Evolutionary conservation across 2,888 invertebrate species (phyloP).

Genomic region (Torymus aiolomorphi): DNA sequence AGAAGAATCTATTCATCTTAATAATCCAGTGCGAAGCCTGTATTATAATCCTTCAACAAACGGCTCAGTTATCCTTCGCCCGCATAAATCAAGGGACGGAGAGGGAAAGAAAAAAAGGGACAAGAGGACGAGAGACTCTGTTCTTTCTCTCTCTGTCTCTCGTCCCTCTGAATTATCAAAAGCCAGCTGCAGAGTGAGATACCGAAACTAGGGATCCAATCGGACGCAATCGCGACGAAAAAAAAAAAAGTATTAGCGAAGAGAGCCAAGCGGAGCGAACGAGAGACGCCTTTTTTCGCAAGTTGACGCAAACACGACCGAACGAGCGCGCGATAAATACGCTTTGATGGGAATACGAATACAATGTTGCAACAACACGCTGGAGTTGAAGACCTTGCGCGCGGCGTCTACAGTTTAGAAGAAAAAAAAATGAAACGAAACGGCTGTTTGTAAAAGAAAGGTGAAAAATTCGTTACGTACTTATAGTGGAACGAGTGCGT

Average conservation of each 20-base stretch:
- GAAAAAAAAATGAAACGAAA: not conserved
- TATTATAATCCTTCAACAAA: constrained; percentile 39
- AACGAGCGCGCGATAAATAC: constrained; percentile 17
- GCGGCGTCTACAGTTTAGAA: not conserved
- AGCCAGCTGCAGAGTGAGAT: constrained; percentile 9
- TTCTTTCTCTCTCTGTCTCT: not conserved
- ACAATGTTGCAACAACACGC: constrained; percentile 32
- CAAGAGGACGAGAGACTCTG: constrained; percentile 1
- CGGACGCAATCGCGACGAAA: not conserved
- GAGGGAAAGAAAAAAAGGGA: not conserved
- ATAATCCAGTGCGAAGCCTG: constrained; percentile 20
- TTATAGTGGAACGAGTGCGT: no score
- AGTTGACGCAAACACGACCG: not conserved
- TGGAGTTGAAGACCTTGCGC: constrained; percentile 38
- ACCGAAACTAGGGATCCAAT: not conserved
- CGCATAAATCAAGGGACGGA: constrained; percentile 41
- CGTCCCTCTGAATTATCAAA: constrained; percentile 25
- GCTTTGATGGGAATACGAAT: constrained; percentile 30
- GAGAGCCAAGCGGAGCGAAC: not conserved
- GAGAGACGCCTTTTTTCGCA: not conserved
- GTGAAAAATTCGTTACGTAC: not conserved
- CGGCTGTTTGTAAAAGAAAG: not conserved
- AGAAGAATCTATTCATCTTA: constrained; percentile 22
- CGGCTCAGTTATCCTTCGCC: constrained; percentile 10
- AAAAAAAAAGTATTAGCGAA: not conserved